Evolutionary conservation across 1,140 invertebrate genomes (phyloP).

Genomic region (Aricia agestis): DNA sequence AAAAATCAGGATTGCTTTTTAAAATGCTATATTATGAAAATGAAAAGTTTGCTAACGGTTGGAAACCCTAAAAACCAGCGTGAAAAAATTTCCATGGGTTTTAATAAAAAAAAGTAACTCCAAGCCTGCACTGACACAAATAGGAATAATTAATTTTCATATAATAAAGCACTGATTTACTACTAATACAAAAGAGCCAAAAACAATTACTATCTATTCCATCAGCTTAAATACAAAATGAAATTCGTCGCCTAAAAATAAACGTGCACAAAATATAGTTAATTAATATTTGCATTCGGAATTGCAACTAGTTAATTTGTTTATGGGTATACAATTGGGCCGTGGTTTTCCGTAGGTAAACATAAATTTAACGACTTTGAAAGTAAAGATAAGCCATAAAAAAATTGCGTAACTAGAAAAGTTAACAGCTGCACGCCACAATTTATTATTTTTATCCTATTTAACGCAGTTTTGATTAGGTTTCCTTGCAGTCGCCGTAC

Average conservation of each 20-base stretch:
- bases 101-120: too few species aligned
- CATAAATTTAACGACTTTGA: neutral
- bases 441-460: too few species aligned
- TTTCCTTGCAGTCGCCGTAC: too few species aligned
- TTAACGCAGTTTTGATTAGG: too few species aligned
- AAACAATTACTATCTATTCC: neutral
- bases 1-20: too few species aligned
- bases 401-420: neutral
- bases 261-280: neutral
- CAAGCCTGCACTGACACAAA: too few species aligned
- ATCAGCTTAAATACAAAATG: neutral
- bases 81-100: too few species aligned
- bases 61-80: too few species aligned
- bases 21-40: too few species aligned
- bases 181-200: neutral
- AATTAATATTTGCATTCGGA: slow-evolving; percentile 6
- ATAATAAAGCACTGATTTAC: too few species aligned
- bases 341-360: neutral
- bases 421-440: neutral
- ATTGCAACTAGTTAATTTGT: slow-evolving; percentile 13
- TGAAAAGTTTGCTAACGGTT: too few species aligned
- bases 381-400: neutral
- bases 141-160: too few species aligned
- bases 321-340: neutral
- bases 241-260: neutral